Evolutionary conservation across 2,113 vertebrate genomes (phyloP).

Genomic region (Corvus moneduloides): DNA sequence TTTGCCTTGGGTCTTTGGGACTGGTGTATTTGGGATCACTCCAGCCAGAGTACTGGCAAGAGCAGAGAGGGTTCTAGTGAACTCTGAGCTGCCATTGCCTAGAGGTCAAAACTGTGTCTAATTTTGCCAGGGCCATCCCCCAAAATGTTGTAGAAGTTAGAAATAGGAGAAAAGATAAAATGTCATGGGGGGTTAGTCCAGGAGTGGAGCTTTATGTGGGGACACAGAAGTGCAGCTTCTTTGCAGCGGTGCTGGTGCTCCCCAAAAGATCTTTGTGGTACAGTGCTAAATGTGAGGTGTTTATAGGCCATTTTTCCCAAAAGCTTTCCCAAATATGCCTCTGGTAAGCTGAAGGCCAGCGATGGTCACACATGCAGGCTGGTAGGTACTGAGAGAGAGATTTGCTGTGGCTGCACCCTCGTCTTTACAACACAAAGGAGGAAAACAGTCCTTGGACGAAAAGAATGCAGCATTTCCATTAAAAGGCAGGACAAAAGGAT

Average conservation of each 20-base stretch:
- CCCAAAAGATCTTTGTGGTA: not conserved
- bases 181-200: rapidly evolving
- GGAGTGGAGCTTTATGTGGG: not conserved
- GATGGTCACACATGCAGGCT: not conserved
- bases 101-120: not conserved
- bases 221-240: not conserved
- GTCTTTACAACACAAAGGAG: not conserved
- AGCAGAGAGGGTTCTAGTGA: not conserved
- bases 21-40: not conserved
- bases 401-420: not conserved
- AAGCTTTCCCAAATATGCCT: not conserved
- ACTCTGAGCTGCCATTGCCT: not conserved
- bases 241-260: not conserved
- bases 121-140: not conserved
- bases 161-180: not conserved
- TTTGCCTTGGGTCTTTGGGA: not conserved
- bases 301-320: not conserved
- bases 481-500: not conserved
- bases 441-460: not conserved
- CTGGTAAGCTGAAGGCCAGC: not conserved
- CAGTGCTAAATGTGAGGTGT: rapidly evolving
- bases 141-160: not conserved
- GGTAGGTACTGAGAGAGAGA: not conserved
- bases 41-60: not conserved
- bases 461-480: not conserved